Conservation (phyloP, 2,888 invertebrate species). For the Drosophila dives region DNA sequence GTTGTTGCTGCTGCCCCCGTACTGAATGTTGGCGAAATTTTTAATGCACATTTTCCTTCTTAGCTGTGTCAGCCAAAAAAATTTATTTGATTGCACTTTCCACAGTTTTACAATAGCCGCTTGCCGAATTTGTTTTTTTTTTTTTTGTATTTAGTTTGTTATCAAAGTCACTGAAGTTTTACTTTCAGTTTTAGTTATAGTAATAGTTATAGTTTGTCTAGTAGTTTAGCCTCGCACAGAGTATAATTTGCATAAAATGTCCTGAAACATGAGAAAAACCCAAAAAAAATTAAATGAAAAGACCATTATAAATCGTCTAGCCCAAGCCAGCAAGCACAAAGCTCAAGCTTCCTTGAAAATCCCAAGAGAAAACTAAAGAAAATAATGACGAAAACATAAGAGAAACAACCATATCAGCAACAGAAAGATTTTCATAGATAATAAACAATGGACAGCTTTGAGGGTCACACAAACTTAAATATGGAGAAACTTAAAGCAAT, state of each 20-base stretch:
- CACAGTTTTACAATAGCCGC: conserved; percentile 53
- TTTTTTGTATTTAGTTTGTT: conserved; percentile 40
- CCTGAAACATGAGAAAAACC: conserved; percentile 25
- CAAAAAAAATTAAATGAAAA: conserved; percentile 2
- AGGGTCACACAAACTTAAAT: not conserved
- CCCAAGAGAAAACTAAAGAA: not conserved
- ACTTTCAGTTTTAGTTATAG: conserved; percentile 12
- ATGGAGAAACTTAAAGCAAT: not conserved
- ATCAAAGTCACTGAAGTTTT: conserved; percentile 54
- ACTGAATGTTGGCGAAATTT: conserved; percentile 60
- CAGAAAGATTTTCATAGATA: not conserved
- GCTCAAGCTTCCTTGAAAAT: not conserved
- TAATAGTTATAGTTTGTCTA: conserved; percentile 3
- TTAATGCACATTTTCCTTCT: conserved; percentile 71
- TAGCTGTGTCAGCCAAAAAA: conserved; percentile 47
- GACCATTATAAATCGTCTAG: not conserved
- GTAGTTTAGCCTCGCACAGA: conserved; percentile 20
- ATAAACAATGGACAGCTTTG: not conserved
- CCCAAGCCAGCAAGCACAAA: not conserved
- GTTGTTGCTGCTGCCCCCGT: conserved; percentile 30
- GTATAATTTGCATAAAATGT: conserved; percentile 41
- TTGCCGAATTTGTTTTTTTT: conserved; percentile 8
- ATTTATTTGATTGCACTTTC: conserved; percentile 75
- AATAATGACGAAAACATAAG: not conserved
- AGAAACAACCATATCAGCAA: not conserved